Percentiles rank a stretch among this genome's conserved stretches.
Evolutionary conservation across 1,140 invertebrate genomes (phyloP).

Genomic region (Portunus trituberculatus): DNA sequence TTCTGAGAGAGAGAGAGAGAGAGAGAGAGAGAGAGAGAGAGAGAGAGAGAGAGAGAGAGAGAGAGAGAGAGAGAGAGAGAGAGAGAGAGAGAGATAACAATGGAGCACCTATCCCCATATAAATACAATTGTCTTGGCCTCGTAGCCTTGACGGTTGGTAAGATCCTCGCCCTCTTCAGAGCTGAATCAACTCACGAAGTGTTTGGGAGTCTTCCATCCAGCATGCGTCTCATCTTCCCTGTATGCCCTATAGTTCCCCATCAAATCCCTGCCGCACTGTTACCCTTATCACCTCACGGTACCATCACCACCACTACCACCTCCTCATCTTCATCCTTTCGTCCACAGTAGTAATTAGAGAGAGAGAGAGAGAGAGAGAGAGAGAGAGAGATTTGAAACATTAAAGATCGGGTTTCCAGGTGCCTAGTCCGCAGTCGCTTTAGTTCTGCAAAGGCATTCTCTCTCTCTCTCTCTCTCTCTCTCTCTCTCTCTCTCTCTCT

Average conservation of each 20-base stretch:
- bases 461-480: too few relatives aligned
- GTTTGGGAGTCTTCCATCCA: neutral
- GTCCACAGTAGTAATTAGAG: too few relatives aligned
- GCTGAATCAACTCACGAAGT: neutral
- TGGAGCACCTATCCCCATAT: neutral
- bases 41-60: constrained; percentile 17
- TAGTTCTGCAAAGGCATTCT: neutral
- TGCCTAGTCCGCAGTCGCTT: neutral
- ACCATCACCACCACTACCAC: neutral
- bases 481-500: too few relatives aligned
- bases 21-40: constrained; percentile 18
- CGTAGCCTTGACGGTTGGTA: neutral
- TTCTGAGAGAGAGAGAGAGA: neutral
- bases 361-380: too few relatives aligned
- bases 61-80: constrained; percentile 20
- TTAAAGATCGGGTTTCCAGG: neutral
- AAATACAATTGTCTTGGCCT: neutral
- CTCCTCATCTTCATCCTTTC: neutral
- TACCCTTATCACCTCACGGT: neutral
- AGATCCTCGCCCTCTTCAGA: neutral
- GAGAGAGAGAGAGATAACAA: neutral
- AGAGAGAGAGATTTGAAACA: neutral
- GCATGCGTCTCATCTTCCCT: neutral
- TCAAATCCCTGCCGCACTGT: neutral
- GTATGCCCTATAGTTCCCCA: neutral